phyloP scores from a whole-genome alignment of 2,888 invertebrate genomes.

The Drosophila mercatorum region DNA sequence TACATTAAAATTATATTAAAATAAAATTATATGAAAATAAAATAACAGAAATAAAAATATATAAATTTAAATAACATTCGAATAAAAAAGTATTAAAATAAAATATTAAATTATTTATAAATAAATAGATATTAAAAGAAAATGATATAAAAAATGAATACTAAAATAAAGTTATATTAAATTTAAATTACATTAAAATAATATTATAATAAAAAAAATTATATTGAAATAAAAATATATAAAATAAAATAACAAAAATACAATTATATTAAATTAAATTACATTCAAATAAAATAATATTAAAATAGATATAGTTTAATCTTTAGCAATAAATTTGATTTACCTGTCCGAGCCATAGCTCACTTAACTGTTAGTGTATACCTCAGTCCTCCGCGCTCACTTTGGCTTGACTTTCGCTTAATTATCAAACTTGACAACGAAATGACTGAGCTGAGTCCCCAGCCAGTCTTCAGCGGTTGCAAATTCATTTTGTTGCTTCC shows the following conservation, averaged over 20 bases:
- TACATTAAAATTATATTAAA: background rate
- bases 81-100: too few relatives aligned
- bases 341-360: background rate
- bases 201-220: background rate
- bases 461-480: constrained; percentile 25
- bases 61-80: background rate
- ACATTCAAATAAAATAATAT: background rate
- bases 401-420: background rate
- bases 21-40: too few relatives aligned
- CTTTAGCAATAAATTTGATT: too few relatives aligned
- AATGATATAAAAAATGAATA: background rate
- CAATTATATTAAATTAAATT: too few relatives aligned
- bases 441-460: constrained; percentile 29
- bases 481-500: constrained; percentile 48
- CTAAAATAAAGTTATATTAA: background rate
- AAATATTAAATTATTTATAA: background rate
- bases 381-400: background rate
- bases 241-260: too few relatives aligned
- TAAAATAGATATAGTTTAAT: background rate
- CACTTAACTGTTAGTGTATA: background rate
- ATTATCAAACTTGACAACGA: constrained; percentile 26
- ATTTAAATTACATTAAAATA: background rate
- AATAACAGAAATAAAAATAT: too few relatives aligned
- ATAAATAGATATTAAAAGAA: background rate
- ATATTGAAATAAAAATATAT: too few relatives aligned